phyloP scores from a whole-genome alignment of 2,113 vertebrate species.

The Semicossyphus pulcher region DNA sequence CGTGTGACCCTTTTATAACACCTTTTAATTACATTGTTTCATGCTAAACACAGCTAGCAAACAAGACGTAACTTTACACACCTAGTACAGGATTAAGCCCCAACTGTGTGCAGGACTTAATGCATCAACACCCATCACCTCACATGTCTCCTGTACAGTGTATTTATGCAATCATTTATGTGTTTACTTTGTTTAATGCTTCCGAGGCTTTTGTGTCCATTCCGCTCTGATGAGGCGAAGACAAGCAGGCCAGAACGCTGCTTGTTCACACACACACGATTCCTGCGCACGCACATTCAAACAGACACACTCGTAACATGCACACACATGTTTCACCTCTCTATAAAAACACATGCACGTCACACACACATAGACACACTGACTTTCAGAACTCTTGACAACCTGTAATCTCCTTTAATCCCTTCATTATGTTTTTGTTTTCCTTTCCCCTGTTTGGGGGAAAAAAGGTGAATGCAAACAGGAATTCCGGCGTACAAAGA shows the following conservation, averaged over 20 bases:
- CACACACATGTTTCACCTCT: constrained; percentile 27
- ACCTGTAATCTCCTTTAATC: constrained; percentile 78
- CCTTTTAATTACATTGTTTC: too few species aligned
- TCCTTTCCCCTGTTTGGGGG: constrained; percentile 67
- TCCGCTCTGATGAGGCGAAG: constrained; percentile 25
- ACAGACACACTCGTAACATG: constrained; percentile 12
- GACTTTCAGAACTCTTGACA: constrained; percentile 68
- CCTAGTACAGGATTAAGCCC: neutral
- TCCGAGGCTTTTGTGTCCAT: constrained; percentile 17
- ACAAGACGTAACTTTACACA: too few species aligned
- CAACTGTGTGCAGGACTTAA: neutral
- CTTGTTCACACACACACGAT: constrained; percentile 6
- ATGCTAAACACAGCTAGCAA: too few species aligned
- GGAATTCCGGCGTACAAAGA: constrained; percentile 81
- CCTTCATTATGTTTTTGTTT: constrained; percentile 81
- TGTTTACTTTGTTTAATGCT: constrained; percentile 27
- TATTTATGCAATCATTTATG: constrained; percentile 6
- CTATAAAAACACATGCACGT: constrained; percentile 34
- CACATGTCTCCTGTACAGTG: neutral
- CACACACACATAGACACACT: constrained; percentile 41
- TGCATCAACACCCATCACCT: constrained; percentile 10
- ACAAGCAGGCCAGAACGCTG: constrained; percentile 9
- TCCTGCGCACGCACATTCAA: neutral
- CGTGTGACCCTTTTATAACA: too few species aligned
- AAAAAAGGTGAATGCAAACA: constrained; percentile 82